Base-by-base conservation (phyloP, 2,797 vertebrate genomes). In the Anguilla anguilla region DNA sequence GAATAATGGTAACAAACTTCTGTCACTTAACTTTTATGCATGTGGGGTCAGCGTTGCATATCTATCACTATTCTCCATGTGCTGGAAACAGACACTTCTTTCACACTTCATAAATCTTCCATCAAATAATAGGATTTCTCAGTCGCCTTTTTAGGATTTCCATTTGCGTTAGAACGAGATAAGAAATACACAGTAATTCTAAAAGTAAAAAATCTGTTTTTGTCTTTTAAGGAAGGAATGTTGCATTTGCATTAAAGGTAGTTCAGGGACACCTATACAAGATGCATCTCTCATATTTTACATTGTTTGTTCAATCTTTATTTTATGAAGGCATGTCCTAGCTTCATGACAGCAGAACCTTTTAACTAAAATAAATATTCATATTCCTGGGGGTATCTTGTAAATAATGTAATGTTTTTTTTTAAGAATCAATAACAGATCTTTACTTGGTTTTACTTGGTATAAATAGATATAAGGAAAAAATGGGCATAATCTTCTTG, bases 101-200 rank as follows among this genome's bases (percentile, higher is more conserved):
- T 83, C 79, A 83, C 43, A 53, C 79, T 83, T 83, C 39, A 83
- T 81, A 15, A 81, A 81, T 6, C 77, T 22, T 81, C 31, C 77
- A 39, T 81, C 43, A 81, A 81, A 81, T 81, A 43, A 81, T 39
- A 22, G 79, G 13, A 51, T 51, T 83, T 53, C 69, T 74, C 31
- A 74, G 11, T 31, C 69, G 25, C 31, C 11, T 31, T 74, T 31
- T 74, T 74, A 39, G 28, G 69, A 74, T 39, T 74, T 74, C 2
- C 28, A 74, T 31, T 74, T 72, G 28, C 25, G 28, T 74, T 74
- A 31, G 28, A 35, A 35, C 11, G 28, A 35, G 28, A 74, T 74
- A 39, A 35, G n/a, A 74, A 35, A 74, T 15, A 74, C 69, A 31
- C 9, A 74, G 69, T 74, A 31, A 74, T 74, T 39, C 35, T 74